These are phyloP conservation scores for Leiothrix lutea DNA, from an alignment of 2,113 vertebrate species.

Conservation along the genomic window DNA sequence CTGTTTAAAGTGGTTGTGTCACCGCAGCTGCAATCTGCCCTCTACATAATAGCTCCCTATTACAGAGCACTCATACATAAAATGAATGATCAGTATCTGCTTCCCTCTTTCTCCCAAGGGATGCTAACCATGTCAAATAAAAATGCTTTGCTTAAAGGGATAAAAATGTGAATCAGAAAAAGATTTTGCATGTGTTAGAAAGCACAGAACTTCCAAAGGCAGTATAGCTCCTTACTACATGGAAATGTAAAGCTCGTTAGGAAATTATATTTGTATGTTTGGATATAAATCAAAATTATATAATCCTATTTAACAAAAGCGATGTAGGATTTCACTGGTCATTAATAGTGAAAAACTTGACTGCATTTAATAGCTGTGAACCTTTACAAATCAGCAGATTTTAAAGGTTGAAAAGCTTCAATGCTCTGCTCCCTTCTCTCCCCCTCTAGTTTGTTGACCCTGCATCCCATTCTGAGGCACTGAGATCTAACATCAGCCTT, in stretches of 20 bases:
- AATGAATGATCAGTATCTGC: constrained; percentile 10
- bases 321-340: not conserved
- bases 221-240: not conserved
- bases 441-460: not conserved
- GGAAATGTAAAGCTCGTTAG: not conserved
- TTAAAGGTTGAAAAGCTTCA: not conserved
- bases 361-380: not conserved
- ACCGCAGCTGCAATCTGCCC: not conserved
- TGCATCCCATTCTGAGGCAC: not conserved
- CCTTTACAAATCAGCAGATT: not conserved
- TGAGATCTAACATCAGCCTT: not conserved
- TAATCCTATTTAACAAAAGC: not conserved
- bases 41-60: not conserved
- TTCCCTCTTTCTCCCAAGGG: not conserved
- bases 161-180: not conserved
- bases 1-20: not conserved
- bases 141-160: not conserved
- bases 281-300: not conserved
- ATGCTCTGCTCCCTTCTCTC: not conserved
- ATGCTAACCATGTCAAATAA: not conserved
- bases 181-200: not conserved
- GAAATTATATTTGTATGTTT: not conserved
- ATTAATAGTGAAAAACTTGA: not conserved
- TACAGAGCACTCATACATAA: constrained; percentile 1
- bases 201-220: not conserved